Percentiles rank a stretch among this genome's conserved stretches.
These are phyloP conservation scores for Ferdinandea cuprea DNA, from an alignment of 2,888 invertebrate species.

Conservation along the genomic window DNA sequence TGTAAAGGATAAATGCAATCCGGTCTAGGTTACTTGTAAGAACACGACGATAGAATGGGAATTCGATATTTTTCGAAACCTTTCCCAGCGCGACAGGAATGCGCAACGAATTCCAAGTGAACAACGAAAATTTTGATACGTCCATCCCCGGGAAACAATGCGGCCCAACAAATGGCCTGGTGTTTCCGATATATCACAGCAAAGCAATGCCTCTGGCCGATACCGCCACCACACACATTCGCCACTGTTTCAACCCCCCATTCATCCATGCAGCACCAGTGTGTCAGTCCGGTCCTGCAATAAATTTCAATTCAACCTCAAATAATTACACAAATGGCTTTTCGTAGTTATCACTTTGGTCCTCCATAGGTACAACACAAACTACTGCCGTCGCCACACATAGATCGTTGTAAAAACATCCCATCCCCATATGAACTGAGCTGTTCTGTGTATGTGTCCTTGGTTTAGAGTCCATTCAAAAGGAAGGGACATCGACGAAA, in stretches of 20 bases:
- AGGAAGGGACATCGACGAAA: constrained; percentile 30
- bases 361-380: constrained; percentile 52
- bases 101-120: too few relatives aligned
- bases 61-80: too few relatives aligned
- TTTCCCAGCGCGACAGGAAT: too few relatives aligned
- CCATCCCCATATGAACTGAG: constrained; percentile 27
- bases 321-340: constrained; percentile 73
- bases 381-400: constrained; percentile 17
- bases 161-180: constrained; percentile 51
- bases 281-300: constrained; percentile 36
- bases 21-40: too few relatives aligned
- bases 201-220: constrained; percentile 1
- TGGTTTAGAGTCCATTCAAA: constrained; percentile 43
- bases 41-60: too few relatives aligned
- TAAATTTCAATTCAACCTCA: constrained; percentile 73
- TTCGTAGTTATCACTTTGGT: constrained; percentile 72
- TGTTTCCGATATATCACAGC: constrained; percentile 63
- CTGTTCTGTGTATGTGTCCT: constrained; percentile 20
- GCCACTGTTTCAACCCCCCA: constrained; percentile 20
- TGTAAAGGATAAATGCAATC: too few relatives aligned
- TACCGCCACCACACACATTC: neutral
- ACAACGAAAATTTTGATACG: neutral
- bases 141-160: constrained; percentile 3
- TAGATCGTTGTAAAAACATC: constrained; percentile 48
- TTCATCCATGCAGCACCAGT: constrained; percentile 43